phyloP scores from a whole-genome alignment of 2,113 vertebrate genomes.

The Cricetomys ansorgei region DNA sequence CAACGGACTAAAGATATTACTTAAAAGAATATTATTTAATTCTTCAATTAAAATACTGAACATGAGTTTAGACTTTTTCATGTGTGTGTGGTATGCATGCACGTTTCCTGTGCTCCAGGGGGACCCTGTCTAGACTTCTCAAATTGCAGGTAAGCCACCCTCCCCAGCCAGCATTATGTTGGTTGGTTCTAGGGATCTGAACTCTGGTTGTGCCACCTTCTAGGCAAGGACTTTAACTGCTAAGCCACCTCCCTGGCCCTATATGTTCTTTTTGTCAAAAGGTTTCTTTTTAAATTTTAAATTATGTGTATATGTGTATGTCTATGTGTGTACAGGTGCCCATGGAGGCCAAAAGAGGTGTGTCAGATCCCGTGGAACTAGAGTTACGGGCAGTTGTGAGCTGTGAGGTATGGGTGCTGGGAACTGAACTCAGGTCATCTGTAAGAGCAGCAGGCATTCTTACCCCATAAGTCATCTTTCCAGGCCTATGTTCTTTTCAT shows the following conservation, averaged over 20 bases:
- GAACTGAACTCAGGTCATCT: background rate
- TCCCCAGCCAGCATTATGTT: no score
- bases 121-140: background rate
- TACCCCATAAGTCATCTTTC: background rate
- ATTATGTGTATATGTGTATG: background rate
- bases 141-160: background rate
- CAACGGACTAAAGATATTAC: background rate
- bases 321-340: background rate
- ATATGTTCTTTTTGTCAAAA: background rate
- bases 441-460: background rate
- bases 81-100: background rate
- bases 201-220: background rate
- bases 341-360: background rate
- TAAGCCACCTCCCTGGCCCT: background rate
- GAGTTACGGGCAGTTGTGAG: background rate
- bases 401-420: background rate
- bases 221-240: background rate
- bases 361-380: background rate
- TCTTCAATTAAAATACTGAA: background rate
- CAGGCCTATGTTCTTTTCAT: background rate
- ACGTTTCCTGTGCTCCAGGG: no score
- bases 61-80: background rate
- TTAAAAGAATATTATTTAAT: conserved; percentile 43
- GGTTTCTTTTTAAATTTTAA: background rate
- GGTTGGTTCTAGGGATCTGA: background rate